These are phyloP conservation scores for Spheniscus humboldti DNA, from an alignment of 2,797 vertebrate genomes.

Conservation along the genomic window DNA sequence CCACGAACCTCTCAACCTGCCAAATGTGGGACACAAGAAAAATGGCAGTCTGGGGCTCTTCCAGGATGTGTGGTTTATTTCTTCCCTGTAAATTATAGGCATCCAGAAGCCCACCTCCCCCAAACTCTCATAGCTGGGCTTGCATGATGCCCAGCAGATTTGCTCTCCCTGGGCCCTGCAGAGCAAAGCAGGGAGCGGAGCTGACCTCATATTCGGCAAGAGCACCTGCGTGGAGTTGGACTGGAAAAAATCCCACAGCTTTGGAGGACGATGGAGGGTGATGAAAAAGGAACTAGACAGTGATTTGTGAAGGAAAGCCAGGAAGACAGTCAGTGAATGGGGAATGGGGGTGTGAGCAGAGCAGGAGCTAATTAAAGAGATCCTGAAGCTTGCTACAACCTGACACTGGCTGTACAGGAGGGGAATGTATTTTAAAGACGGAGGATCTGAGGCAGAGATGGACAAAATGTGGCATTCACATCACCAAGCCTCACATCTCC, in stretches of 20 bases:
- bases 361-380: not conserved
- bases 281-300: not conserved
- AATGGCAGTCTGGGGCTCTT: not conserved
- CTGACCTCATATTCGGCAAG: not conserved
- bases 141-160: not conserved
- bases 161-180: not conserved
- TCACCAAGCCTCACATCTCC: not conserved
- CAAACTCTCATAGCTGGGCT: not conserved
- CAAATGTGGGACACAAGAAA: conserved; percentile 8
- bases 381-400: not conserved
- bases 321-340: not conserved
- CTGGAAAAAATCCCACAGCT: not conserved
- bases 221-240: not conserved
- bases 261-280: not conserved
- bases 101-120: conserved; percentile 2
- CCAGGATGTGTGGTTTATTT: conserved; percentile 30
- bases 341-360: not conserved
- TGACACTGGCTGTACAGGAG: not conserved
- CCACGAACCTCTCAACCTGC: not conserved
- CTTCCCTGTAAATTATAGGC: not conserved
- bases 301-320: not conserved
- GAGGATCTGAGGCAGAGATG: not conserved
- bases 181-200: not conserved
- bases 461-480: not conserved
- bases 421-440: not conserved